These are phyloP conservation scores for Stictonetta naevosa DNA, from an alignment of 2,113 vertebrate genomes.

Conservation along the genomic window DNA sequence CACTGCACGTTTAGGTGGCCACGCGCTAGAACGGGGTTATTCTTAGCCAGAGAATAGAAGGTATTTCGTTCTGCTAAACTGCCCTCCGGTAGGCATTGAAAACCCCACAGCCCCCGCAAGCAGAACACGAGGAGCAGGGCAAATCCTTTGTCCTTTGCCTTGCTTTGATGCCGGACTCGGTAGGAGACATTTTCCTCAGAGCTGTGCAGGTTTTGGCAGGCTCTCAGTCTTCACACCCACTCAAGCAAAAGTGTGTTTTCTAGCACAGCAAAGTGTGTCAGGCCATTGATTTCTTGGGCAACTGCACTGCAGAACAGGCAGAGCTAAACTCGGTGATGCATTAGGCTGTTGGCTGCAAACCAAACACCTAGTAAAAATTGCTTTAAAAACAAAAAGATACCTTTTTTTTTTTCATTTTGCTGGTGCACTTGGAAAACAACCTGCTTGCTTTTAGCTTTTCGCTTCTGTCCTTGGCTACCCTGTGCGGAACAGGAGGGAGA, in stretches of 20 bases:
- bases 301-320: not conserved
- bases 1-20: not conserved
- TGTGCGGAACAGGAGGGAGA: not conserved
- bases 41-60: constrained; percentile 3
- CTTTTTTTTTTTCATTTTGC: not conserved
- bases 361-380: constrained; percentile 18
- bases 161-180: not conserved
- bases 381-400: not conserved
- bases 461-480: not conserved
- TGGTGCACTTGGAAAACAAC: not conserved
- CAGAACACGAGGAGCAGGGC: not conserved
- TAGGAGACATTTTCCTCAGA: not conserved
- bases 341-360: constrained; percentile 33
- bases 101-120: not conserved
- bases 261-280: constrained; percentile 44
- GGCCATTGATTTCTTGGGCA: constrained; percentile 45
- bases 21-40: not conserved
- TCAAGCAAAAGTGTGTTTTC: constrained; percentile 35
- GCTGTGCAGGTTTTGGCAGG: not conserved
- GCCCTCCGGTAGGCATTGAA: not conserved
- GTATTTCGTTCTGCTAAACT: not conserved
- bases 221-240: constrained; percentile 31
- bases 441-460: not conserved
- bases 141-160: not conserved
- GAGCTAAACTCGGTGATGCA: not conserved